Conservation (phyloP, 2,113 vertebrate species). For the Globicephala melas region DNA sequence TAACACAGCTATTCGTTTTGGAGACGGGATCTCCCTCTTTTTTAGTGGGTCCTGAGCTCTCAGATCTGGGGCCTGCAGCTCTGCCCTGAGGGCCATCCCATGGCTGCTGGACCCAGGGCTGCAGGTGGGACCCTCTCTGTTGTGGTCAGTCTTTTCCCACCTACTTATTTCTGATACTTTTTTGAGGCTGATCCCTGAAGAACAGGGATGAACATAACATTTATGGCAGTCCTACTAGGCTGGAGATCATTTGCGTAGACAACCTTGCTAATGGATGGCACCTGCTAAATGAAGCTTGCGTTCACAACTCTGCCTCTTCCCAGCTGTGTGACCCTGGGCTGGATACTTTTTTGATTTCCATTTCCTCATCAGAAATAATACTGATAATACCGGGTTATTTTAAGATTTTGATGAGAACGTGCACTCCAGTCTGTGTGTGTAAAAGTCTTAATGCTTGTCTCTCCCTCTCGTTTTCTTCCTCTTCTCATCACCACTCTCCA, state of each 20-base stretch:
- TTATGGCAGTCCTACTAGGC: background rate
- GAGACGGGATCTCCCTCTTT: background rate
- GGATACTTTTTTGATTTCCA: background rate
- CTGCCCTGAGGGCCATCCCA: background rate
- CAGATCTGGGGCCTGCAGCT: rapidly evolving
- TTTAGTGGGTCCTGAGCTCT: background rate
- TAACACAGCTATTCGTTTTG: rapidly evolving
- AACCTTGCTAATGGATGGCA: background rate
- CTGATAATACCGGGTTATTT: background rate
- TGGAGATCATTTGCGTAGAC: background rate
- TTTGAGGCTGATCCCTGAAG: background rate
- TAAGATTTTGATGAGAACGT: background rate
- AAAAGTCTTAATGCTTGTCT: background rate
- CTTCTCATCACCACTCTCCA: background rate
- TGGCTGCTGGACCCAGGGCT: no score
- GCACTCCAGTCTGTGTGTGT: background rate
- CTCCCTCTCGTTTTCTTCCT: background rate
- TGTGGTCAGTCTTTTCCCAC: background rate
- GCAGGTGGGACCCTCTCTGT: background rate
- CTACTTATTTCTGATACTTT: background rate
- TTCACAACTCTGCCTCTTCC: background rate
- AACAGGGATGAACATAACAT: background rate
- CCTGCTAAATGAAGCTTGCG: background rate
- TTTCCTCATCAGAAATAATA: background rate
- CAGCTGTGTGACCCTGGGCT: background rate